Evolutionary conservation across 1,140 invertebrate genomes (phyloP).

Genomic region (Lepidurus packardi): DNA sequence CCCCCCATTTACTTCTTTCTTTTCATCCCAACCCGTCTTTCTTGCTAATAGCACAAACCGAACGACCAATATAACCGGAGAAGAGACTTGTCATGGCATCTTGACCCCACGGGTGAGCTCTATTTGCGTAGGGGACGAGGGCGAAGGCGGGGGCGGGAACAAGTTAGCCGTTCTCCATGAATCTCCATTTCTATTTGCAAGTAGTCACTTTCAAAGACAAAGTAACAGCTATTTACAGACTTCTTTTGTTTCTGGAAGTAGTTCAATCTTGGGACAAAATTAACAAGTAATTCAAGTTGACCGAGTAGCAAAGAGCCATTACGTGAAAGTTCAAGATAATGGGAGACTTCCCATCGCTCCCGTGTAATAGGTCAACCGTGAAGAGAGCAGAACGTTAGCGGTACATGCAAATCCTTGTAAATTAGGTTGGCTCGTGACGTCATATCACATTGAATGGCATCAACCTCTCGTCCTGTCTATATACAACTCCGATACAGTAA

Average conservation of each 20-base stretch:
- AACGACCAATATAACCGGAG: not conserved
- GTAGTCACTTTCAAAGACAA: too few relatives aligned
- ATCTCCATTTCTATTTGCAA: too few relatives aligned
- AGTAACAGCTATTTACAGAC: too few relatives aligned
- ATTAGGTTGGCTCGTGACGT: not conserved
- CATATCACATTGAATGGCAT: not conserved
- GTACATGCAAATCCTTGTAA: not conserved
- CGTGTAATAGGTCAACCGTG: not conserved
- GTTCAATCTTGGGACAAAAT: not conserved
- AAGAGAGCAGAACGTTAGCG: not conserved
- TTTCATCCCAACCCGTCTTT: too few relatives aligned
- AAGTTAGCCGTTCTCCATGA: too few relatives aligned
- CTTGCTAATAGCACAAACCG: not conserved
- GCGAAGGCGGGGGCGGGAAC: not conserved
- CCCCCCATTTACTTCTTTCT: not conserved
- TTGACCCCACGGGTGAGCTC: not conserved
- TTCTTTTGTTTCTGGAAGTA: not conserved
- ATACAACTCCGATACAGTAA: not conserved
- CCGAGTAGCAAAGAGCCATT: not conserved
- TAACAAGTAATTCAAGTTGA: not conserved
- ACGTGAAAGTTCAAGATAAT: not conserved
- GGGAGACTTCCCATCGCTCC: not conserved
- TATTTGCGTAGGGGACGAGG: not conserved
- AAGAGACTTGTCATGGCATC: not conserved
- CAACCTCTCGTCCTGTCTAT: not conserved